phyloP scores from a whole-genome alignment of 1,140 invertebrate species.

The Pogonomyrmex barbatus region DNA sequence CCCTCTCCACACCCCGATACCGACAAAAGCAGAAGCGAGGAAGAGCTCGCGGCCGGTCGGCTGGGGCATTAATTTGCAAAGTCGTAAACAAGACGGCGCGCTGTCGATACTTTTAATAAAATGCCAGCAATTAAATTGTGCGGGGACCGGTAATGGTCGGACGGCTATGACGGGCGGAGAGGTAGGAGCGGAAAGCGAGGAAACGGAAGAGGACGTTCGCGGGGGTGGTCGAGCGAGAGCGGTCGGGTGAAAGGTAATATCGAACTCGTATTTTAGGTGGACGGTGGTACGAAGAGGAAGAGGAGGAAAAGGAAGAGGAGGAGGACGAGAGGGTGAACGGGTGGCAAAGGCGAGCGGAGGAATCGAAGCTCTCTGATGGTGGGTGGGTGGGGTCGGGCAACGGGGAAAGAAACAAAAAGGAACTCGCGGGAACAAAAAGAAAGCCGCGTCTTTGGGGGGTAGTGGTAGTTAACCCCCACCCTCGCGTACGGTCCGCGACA shows the following conservation, averaged over 20 bases:
- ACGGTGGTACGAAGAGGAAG: constrained; percentile 63
- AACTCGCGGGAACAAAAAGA: constrained; percentile 74
- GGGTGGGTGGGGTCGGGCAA: constrained; percentile 68
- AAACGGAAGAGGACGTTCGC: constrained; percentile 54
- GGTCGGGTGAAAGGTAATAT: constrained; percentile 79
- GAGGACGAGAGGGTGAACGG: constrained; percentile 67
- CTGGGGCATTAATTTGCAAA: constrained; percentile 81
- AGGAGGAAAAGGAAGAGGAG: constrained; percentile 45
- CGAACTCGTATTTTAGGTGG: constrained; percentile 82
- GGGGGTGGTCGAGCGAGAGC: constrained; percentile 66
- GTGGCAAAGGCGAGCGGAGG: constrained; percentile 63
- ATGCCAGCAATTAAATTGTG: constrained; percentile 85
- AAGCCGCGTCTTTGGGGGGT: constrained; percentile 79
- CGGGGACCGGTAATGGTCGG: constrained; percentile 73
- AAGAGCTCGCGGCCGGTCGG: constrained; percentile 62
- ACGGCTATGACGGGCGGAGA: constrained; percentile 64
- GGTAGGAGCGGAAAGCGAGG: constrained; percentile 42
- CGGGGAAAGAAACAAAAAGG: constrained; percentile 78
- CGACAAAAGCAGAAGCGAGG: constrained; percentile 66
- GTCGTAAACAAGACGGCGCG: constrained; percentile 82
- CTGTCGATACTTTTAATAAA: constrained; percentile 87
- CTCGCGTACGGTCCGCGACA: constrained; percentile 69
- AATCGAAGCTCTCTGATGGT: constrained; percentile 60
- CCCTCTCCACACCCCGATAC: constrained; percentile 54
- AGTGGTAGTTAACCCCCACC: constrained; percentile 76